Conservation (phyloP, 2,113 vertebrate genomes). For the Pogonocichla stellata region DNA sequence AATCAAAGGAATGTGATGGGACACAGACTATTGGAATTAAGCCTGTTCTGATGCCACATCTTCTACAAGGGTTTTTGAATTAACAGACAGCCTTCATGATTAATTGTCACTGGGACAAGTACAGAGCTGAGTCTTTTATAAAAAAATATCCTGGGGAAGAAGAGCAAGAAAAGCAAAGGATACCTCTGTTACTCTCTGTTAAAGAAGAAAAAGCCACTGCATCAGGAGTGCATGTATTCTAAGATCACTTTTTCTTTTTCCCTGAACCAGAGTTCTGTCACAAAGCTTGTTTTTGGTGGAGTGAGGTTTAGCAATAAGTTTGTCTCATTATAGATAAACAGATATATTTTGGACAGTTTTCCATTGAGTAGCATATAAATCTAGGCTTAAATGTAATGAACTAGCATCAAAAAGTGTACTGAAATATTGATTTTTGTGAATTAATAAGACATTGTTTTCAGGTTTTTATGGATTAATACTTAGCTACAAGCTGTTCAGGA, state of each 20-base stretch:
- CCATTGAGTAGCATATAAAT: not conserved
- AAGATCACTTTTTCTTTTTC: not conserved
- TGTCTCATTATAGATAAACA: not conserved
- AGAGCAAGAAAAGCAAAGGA: not conserved
- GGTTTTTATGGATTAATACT: conserved; percentile 67
- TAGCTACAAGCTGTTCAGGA: conserved; percentile 46
- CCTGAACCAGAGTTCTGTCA: not conserved
- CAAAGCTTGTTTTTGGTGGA: not conserved
- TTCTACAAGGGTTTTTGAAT: not conserved
- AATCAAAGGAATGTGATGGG: not conserved
- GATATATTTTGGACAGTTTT: conserved; percentile 1
- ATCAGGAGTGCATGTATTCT: not conserved
- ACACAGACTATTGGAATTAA: not conserved
- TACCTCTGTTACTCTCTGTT: not conserved
- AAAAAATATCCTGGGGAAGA: not conserved
- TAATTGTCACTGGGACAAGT: not conserved
- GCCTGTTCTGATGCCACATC: not conserved
- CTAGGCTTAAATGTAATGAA: conserved; percentile 16
- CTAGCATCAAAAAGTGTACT: not conserved
- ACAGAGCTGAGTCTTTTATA: not conserved
- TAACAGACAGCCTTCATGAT: not conserved
- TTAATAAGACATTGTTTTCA: conserved; percentile 57
- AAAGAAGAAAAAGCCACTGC: not conserved
- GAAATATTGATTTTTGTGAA: conserved; percentile 48
- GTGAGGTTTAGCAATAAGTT: not conserved